Evolutionary conservation across 2,797 vertebrate genomes (phyloP).

Genomic region (Brachymystax lenok): DNA sequence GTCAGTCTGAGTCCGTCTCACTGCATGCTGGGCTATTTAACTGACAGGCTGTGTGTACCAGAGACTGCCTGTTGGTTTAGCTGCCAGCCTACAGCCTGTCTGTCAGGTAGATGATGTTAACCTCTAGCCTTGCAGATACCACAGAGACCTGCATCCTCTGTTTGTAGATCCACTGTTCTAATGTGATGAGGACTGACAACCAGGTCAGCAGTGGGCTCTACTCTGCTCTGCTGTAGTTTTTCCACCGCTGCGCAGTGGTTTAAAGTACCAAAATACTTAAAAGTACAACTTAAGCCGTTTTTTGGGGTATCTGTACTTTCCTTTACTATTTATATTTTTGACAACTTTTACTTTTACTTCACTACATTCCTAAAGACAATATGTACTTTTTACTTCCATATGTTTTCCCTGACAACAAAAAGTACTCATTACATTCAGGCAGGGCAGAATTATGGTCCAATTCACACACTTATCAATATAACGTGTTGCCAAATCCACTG

Average conservation of each 20-base stretch:
- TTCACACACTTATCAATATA: too few relatives aligned
- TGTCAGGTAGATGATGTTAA: conserved; percentile 14
- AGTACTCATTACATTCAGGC: too few relatives aligned
- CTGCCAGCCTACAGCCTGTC: neutral
- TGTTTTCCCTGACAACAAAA: too few relatives aligned
- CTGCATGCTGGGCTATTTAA: neutral
- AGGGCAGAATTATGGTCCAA: too few relatives aligned
- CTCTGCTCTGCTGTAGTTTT: neutral
- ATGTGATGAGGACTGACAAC: conserved; percentile 29
- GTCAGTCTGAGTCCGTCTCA: neutral
- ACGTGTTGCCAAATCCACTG: too few relatives aligned
- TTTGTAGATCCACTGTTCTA: conserved; percentile 3
- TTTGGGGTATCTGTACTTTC: too few relatives aligned
- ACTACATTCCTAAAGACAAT: too few relatives aligned
- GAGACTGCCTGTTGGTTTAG: neutral
- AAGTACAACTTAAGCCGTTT: too few relatives aligned
- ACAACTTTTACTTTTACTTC: too few relatives aligned
- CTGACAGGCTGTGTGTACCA: neutral
- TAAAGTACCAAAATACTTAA: too few relatives aligned
- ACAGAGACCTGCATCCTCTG: neutral
- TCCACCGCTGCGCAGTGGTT: neutral
- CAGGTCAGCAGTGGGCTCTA: conserved; percentile 16
- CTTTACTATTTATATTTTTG: too few relatives aligned
- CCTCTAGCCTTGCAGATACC: conserved; percentile 29
- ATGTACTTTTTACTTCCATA: too few relatives aligned